Evolutionary conservation across 2,113 vertebrate species (phyloP).

Genomic region (Polyodon spathula): DNA sequence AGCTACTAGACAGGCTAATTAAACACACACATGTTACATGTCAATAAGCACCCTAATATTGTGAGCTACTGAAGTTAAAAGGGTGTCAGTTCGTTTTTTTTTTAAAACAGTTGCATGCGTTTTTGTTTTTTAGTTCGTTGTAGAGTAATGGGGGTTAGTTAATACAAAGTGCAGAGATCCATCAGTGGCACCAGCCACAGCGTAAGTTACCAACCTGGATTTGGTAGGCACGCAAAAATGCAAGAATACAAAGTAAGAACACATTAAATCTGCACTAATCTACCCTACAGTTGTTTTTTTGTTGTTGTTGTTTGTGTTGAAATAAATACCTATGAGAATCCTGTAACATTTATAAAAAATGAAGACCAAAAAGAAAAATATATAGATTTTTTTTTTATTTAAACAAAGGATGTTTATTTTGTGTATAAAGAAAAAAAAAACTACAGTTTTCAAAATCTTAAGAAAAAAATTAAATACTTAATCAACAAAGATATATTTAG

Average conservation of each 20-base stretch:
- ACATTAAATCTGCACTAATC: not conserved
- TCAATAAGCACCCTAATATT: slow-evolving; percentile 13
- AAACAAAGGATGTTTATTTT: slow-evolving; percentile 74
- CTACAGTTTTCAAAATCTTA: slow-evolving; percentile 63
- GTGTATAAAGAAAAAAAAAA: slow-evolving; percentile 49
- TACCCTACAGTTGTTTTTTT: too few relatives aligned
- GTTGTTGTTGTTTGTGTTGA: not conserved
- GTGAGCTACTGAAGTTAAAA: slow-evolving; percentile 16
- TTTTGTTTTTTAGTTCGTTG: slow-evolving; percentile 11
- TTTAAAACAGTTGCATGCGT: slow-evolving; percentile 16
- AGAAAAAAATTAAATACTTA: slow-evolving; percentile 61
- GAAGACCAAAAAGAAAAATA: slow-evolving; percentile 30
- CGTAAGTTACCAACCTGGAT: not conserved
- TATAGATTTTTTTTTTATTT: slow-evolving; percentile 32
- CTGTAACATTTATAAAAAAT: not conserved
- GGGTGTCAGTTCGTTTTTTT: too few relatives aligned
- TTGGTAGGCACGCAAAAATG: not conserved
- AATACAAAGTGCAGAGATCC: not conserved
- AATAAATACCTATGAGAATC: not conserved
- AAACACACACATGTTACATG: slow-evolving; percentile 25
- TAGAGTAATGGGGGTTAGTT: slow-evolving; percentile 23
- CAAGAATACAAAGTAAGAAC: not conserved
- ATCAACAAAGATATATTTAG: slow-evolving; percentile 50
- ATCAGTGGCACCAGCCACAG: not conserved
- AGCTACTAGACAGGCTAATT: slow-evolving; percentile 78